phyloP scores from a whole-genome alignment of 2,113 vertebrate species.

The Mellivora capensis region DNA sequence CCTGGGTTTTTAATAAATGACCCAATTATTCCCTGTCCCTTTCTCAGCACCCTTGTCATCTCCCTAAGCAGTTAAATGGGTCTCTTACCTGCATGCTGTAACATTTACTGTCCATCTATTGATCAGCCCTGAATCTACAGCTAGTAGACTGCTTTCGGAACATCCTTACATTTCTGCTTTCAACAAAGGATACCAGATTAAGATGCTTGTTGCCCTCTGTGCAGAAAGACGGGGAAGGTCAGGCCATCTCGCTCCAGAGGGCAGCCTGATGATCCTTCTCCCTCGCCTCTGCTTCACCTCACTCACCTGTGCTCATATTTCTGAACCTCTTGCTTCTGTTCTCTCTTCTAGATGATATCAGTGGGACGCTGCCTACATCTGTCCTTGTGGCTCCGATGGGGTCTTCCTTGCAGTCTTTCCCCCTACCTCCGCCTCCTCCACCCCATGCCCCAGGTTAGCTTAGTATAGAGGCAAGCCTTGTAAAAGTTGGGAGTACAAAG shows the following conservation, averaged over 20 bases:
- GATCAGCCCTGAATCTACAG: not conserved
- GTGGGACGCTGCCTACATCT: conserved; percentile 93
- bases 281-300: conserved; percentile 25
- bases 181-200: not conserved
- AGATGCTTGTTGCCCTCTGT: not conserved
- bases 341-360: conserved; percentile 94
- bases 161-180: not conserved
- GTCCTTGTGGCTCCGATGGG: conserved; percentile 95
- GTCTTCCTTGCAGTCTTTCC: conserved; percentile 96
- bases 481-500: conserved; percentile 39
- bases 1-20: conserved; percentile 14
- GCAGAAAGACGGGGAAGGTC: not conserved
- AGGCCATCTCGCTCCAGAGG: not conserved
- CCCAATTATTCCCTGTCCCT: not conserved
- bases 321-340: conserved; percentile 79
- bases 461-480: conserved; percentile 84
- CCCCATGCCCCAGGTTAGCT: conserved; percentile 95
- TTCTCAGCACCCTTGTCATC: not conserved
- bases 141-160: not conserved
- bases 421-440: conserved; percentile 93
- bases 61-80: not conserved
- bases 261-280: not conserved
- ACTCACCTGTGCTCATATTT: conserved; percentile 45
- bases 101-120: not conserved
- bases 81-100: conserved; percentile 5